Conservation (phyloP, 2,797 vertebrate species). For the Syngnathus rostellatus region DNA sequence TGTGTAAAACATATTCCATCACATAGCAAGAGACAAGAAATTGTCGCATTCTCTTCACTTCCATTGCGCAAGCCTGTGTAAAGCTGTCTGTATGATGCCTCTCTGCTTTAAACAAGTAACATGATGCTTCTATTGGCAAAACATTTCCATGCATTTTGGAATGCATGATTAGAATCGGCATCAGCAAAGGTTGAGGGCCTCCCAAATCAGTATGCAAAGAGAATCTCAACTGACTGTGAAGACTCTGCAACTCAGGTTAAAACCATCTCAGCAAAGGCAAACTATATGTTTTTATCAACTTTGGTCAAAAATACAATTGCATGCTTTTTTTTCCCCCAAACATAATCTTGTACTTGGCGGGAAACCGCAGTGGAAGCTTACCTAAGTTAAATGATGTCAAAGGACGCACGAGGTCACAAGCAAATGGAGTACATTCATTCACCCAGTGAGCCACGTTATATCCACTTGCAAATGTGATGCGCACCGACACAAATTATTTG, state of each 20-base stretch:
- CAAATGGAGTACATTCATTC: neutral
- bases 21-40: slow-evolving; percentile 23
- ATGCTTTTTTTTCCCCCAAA: neutral
- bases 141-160: slow-evolving; percentile 34
- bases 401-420: neutral
- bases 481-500: neutral
- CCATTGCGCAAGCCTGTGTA: neutral
- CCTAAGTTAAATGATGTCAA: neutral
- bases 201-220: slow-evolving; percentile 48
- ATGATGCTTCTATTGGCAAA: neutral
- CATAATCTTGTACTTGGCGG: neutral
- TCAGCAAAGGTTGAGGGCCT: slow-evolving; percentile 15
- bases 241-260: neutral
- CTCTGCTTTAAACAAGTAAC: neutral
- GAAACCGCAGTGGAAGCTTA: neutral
- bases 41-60: slow-evolving; percentile 17
- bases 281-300: neutral
- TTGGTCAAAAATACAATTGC: neutral
- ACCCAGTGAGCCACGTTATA: neutral
- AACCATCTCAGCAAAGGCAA: neutral
- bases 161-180: slow-evolving; percentile 3
- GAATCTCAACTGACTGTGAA: neutral
- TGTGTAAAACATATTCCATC: slow-evolving; percentile 13
- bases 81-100: neutral
- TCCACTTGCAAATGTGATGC: neutral